phyloP scores from a whole-genome alignment of 2,888 invertebrate genomes.

The Hydropsyche betteni region DNA sequence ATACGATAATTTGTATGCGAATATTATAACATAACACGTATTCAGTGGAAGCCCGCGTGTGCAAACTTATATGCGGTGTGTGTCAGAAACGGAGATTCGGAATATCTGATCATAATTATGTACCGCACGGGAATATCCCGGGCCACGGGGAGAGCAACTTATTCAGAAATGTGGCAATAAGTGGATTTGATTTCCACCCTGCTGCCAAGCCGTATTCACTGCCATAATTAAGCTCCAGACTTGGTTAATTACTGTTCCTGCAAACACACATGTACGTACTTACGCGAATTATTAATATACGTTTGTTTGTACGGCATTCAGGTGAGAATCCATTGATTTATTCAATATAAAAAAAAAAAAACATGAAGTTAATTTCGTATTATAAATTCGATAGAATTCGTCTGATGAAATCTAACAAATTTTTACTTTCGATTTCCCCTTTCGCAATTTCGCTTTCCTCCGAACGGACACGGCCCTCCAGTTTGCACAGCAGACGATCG shows the following conservation, averaged over 20 bases:
- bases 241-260: slow-evolving; percentile 29
- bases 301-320: neutral
- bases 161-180: slow-evolving; percentile 33
- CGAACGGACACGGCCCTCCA: slow-evolving; percentile 13
- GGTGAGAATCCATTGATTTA: too few relatives aligned
- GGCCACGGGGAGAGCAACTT: slow-evolving; percentile 17
- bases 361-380: too few relatives aligned
- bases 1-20: neutral
- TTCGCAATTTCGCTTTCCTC: slow-evolving; percentile 25
- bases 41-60: neutral
- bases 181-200: slow-evolving; percentile 31
- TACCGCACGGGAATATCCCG: slow-evolving; percentile 18
- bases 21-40: neutral
- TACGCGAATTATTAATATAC: neutral
- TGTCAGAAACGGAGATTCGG: slow-evolving; percentile 28
- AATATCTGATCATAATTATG: slow-evolving; percentile 32
- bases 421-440: too few relatives aligned
- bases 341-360: too few relatives aligned
- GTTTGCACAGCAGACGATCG: slow-evolving; percentile 43
- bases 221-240: slow-evolving; percentile 31
- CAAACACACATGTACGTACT: slow-evolving; percentile 9
- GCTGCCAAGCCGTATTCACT: slow-evolving; percentile 29
- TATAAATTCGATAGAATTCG: too few relatives aligned
- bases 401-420: too few relatives aligned
- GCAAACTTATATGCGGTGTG: neutral